Evolutionary conservation across 2,888 invertebrate species (phyloP), one percentile per base, ranked within the genome.

Genomic region (Leptarthrus brevirostris): DNA sequence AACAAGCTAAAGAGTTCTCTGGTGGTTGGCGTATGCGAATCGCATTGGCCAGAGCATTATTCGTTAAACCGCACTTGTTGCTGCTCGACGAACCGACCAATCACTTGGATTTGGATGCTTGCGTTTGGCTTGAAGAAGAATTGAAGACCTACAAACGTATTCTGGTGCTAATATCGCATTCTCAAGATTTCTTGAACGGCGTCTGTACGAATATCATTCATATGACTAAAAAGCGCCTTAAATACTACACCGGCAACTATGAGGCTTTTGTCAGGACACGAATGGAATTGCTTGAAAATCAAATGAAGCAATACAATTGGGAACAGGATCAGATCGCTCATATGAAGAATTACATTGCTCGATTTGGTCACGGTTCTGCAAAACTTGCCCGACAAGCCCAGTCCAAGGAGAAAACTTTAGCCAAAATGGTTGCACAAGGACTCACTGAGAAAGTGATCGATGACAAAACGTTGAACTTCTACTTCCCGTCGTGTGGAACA

Each of bases 1-100:
- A 94, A 86, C 89, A 95, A 79, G 94, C 94, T 72, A 94, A 91
- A 86, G 94, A 94, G 82, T 95, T 95, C 84, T 93, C 93, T 36
- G 94, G 94, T 89, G 92, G 99, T 80, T 99, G 99, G 99, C 90
- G 99, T 75, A 99, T 99, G 99, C 90, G 99, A 79, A 98, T 99
- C 77, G 98, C 98, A 1, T 86, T 99, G 74, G 98, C 98, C 3
- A 90, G 98, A 80, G 99, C 99, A 1, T 87, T 99, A 44, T 99
- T 98, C 84, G 93, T 99, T 54, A 99, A 98, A 84, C 99, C 99
- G 0, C 99, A 99, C 82, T 86, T 99, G 74, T 86, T 99, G 78
- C 87, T 99, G 80, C 88, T 99, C 40, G 99, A 99, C 84, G 99
- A 99, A 87, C 99, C 99, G 2, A 99, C 99, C 10, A 99, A 99